Percentiles rank a stretch among this genome's conserved stretches.
These are phyloP conservation scores for Cathartes aura DNA, from an alignment of 2,113 vertebrate species.

Conservation along the genomic window DNA sequence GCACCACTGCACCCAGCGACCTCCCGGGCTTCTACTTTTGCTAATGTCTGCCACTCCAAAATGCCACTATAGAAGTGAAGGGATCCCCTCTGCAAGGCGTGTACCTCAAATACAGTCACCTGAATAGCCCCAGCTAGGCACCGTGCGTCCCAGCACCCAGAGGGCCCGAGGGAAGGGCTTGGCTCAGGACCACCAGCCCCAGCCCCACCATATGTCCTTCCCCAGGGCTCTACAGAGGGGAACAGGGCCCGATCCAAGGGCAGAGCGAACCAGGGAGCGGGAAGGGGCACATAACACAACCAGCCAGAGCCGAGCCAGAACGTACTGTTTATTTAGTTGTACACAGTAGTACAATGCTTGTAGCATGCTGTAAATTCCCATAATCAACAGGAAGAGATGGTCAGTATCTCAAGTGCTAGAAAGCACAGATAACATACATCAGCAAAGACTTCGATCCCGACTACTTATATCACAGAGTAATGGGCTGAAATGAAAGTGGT, in stretches of 20 bases:
- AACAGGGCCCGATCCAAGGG: rapidly evolving
- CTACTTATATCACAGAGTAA: not conserved
- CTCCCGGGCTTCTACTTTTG: not conserved
- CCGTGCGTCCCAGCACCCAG: not conserved
- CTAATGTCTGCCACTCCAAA: not conserved
- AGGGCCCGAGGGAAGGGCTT: not conserved
- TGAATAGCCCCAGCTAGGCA: not conserved
- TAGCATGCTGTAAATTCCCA: not conserved
- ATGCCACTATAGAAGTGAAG: not conserved
- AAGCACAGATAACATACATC: not conserved
- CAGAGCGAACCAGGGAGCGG: not conserved
- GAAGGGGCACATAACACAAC: not conserved
- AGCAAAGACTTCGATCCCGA: not conserved
- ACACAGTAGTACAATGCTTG: not conserved
- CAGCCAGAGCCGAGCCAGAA: not conserved
- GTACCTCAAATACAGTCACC: not conserved
- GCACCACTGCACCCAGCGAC: not conserved
- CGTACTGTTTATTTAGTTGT: not conserved
- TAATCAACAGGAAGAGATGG: not conserved
- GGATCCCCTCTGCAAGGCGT: not conserved
- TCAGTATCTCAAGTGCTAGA: not conserved
- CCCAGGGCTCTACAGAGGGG: not conserved
- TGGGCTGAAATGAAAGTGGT: not conserved
- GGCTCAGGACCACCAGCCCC: not conserved
- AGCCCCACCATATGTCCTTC: not conserved